Evolutionary conservation across 92 coral and sea anemone genomes (phyloP).

Genomic region (Palythoa heliodiscus): DNA sequence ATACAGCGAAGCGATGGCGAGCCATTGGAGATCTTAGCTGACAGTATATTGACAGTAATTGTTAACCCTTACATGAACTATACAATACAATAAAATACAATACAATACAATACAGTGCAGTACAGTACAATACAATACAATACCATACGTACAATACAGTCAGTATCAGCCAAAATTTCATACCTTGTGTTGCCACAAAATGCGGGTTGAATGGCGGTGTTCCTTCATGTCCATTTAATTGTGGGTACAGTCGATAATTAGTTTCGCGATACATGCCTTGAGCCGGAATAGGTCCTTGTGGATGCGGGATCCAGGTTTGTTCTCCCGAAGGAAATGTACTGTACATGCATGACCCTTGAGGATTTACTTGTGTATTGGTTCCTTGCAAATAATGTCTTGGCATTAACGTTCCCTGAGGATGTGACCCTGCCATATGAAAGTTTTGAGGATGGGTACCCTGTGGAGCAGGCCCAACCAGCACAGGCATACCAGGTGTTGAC

Average conservation of each 20-base stretch:
- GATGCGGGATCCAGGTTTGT: background rate
- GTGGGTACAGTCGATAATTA: conserved; percentile 8
- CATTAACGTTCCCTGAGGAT: background rate
- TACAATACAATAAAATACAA: too few species aligned
- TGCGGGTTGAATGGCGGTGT: conserved; percentile 36
- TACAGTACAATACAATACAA: too few species aligned
- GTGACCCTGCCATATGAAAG: background rate
- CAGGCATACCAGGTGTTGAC: background rate
- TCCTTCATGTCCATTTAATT: conserved; percentile 18
- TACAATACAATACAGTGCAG: too few species aligned
- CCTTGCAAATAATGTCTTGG: background rate
- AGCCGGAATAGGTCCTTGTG: background rate
- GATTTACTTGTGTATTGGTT: background rate
- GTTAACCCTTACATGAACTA: too few species aligned
- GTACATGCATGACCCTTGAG: background rate
- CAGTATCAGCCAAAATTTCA: background rate
- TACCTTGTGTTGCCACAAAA: conserved; percentile 18
- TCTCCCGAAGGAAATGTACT: background rate
- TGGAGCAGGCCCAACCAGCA: background rate
- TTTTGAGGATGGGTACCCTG: background rate
- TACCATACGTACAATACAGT: background rate
- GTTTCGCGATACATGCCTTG: background rate
- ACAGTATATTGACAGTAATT: too few species aligned
- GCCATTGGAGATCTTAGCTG: too few species aligned
- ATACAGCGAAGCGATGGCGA: too few species aligned